Conservation (phyloP, 35 echinoderm and acorn worm genomes). For the Apostichopus parvimensis region DNA sequence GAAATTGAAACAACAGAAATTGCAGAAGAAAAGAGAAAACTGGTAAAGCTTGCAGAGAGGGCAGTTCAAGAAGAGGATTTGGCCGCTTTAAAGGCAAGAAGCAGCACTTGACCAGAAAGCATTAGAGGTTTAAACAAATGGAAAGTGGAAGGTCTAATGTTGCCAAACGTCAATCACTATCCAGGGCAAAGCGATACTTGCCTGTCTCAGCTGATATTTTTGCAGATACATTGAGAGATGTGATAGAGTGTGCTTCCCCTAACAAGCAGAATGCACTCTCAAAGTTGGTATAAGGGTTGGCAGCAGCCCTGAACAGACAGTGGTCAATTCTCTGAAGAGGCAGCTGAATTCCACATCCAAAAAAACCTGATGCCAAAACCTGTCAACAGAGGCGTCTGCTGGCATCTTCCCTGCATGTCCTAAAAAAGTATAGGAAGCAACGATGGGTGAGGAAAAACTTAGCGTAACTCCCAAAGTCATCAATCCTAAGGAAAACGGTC, state of each 20-base stretch:
- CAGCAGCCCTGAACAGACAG: neutral
- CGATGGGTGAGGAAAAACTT: neutral
- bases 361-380: neutral
- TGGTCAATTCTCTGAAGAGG: neutral
- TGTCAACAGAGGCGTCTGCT: neutral
- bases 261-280: neutral
- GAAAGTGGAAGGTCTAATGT: neutral
- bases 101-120: neutral
- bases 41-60: neutral
- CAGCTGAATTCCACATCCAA: neutral
- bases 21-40: slow-evolving; percentile 9
- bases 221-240: slow-evolving; percentile 14
- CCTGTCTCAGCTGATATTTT: slow-evolving; percentile 1
- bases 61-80: neutral
- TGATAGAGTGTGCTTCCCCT: neutral
- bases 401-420: neutral
- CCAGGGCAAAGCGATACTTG: neutral
- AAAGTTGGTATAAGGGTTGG: neutral
- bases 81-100: neutral
- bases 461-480: neutral
- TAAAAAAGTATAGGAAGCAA: slow-evolving; percentile 14
- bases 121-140: no score
- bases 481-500: neutral
- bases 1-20: neutral
- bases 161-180: neutral